phyloP scores from a whole-genome alignment of 37 sponge, comb jelly and placozoan genomes.

The Haliclona indistincta region DNA sequence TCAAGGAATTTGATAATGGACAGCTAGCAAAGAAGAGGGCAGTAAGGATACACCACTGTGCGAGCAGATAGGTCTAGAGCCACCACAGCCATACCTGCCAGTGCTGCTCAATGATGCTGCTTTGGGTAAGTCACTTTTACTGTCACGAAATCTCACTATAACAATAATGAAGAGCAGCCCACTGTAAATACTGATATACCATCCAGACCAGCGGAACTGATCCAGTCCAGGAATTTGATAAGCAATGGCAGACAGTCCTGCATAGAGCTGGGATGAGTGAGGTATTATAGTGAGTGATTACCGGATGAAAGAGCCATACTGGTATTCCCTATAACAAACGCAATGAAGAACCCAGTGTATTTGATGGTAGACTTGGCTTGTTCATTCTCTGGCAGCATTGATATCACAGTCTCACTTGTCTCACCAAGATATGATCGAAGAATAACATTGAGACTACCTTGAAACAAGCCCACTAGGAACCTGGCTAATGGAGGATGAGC shows the following conservation, averaged over 20 bases:
- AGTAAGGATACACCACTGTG: background rate
- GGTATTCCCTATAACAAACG: conserved; percentile 6
- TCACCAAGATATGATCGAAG: conserved; percentile 43
- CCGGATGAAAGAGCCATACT: conserved; percentile 33
- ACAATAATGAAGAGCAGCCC: conserved; percentile 6
- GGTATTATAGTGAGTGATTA: background rate
- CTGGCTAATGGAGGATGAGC: conserved; percentile 2
- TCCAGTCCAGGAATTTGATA: conserved; percentile 49
- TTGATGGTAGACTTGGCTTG: conserved; percentile 42
- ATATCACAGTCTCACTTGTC: conserved; percentile 28
- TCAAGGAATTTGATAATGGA: background rate
- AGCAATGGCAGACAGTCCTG: conserved; percentile 33
- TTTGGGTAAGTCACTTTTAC: conserved; percentile 19
- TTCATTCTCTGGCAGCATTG: conserved; percentile 1
- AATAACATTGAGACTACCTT: conserved; percentile 9
- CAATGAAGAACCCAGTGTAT: conserved; percentile 32
- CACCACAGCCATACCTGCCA: too few relatives aligned
- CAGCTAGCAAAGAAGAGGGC: background rate
- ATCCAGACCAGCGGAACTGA: conserved; percentile 54
- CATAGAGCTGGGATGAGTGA: background rate
- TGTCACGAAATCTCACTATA: conserved; percentile 28
- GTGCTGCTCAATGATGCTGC: background rate
- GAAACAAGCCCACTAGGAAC: conserved; percentile 20
- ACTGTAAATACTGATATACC: conserved; percentile 12
- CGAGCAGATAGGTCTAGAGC: too few relatives aligned